These are phyloP conservation scores for Numenius arquata DNA, from an alignment of 2,113 vertebrate species.

Conservation along the genomic window DNA sequence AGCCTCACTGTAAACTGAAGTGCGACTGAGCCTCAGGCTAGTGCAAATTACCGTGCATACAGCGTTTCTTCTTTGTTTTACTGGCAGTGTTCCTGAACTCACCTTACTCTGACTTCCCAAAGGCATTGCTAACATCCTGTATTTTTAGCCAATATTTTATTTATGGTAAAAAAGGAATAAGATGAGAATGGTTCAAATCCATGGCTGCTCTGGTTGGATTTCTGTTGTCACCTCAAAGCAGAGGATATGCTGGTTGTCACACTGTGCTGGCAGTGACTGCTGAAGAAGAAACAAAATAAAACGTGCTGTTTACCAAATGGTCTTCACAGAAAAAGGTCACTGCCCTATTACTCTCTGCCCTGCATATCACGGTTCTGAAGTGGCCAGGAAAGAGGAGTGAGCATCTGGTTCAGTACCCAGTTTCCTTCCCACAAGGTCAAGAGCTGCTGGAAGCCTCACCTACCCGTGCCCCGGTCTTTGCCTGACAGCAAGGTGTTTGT, in stretches of 20 bases:
- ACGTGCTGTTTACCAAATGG: not conserved
- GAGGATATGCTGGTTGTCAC: not conserved
- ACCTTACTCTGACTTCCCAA: not conserved
- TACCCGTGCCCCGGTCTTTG: rapidly evolving
- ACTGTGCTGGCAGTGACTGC: not conserved
- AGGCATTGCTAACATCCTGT: not conserved
- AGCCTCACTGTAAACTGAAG: not conserved
- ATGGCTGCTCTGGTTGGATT: not conserved
- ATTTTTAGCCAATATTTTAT: not conserved
- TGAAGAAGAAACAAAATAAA: not conserved
- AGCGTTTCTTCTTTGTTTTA: not conserved
- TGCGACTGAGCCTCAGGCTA: not conserved
- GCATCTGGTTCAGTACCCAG: not conserved
- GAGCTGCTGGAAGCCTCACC: not conserved
- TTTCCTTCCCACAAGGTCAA: not conserved
- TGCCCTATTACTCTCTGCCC: not conserved
- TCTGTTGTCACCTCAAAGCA: not conserved
- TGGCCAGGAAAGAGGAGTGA: not conserved
- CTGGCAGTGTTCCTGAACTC: not conserved
- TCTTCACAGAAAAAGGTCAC: not conserved
- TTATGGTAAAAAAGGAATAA: not conserved
- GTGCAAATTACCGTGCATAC: not conserved
- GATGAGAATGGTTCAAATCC: not conserved
- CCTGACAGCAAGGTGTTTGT: rapidly evolving
- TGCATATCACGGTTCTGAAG: not conserved